phyloP scores from a whole-genome alignment of 2,888 invertebrate species.

The Agrilus cyanescens region DNA sequence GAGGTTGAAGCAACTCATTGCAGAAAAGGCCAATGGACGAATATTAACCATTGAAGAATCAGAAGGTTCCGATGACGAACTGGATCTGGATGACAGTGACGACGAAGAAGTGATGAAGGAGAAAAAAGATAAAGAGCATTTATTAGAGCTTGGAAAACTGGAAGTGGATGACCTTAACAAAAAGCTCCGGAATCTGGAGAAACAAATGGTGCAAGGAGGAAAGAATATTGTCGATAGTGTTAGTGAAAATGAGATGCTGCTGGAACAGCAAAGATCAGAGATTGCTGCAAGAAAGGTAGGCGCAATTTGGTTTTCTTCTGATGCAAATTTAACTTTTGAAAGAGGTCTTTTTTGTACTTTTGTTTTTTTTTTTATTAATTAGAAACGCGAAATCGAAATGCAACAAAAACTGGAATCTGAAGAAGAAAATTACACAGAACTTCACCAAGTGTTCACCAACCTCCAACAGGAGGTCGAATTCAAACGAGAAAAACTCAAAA shows the following conservation, averaged over 20 bases:
- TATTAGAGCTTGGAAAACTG: slow-evolving; percentile 40
- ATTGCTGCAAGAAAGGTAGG: slow-evolving; percentile 75
- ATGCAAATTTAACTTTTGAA: slow-evolving; percentile 2
- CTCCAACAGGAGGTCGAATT: slow-evolving; percentile 95
- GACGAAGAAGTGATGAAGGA: slow-evolving; percentile 38
- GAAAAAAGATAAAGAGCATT: slow-evolving; percentile 35
- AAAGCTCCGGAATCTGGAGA: slow-evolving; percentile 78
- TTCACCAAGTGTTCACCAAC: slow-evolving; percentile 81
- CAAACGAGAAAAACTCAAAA: slow-evolving; percentile 87
- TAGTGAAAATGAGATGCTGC: slow-evolving; percentile 80
- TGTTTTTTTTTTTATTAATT: slow-evolving; percentile 9
- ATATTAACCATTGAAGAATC: slow-evolving; percentile 13
- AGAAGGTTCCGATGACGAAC: slow-evolving; percentile 18
- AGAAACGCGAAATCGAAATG: slow-evolving; percentile 73
- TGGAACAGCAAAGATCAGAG: slow-evolving; percentile 76
- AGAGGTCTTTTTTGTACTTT: neutral
- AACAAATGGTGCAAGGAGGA: slow-evolving; percentile 86
- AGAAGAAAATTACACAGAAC: slow-evolving; percentile 83
- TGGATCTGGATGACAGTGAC: slow-evolving; percentile 32
- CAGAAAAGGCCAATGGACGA: slow-evolving; percentile 27
- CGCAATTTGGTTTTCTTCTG: slow-evolving; percentile 1
- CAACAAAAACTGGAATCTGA: slow-evolving; percentile 86
- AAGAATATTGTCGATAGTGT: slow-evolving; percentile 93
- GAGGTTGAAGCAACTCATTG: slow-evolving; percentile 37
- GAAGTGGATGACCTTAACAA: slow-evolving; percentile 64